Percentiles rank a stretch among this genome's conserved stretches.
These are phyloP conservation scores for Linnaemya vulpina DNA, from an alignment of 2,888 invertebrate genomes.

Conservation along the genomic window DNA sequence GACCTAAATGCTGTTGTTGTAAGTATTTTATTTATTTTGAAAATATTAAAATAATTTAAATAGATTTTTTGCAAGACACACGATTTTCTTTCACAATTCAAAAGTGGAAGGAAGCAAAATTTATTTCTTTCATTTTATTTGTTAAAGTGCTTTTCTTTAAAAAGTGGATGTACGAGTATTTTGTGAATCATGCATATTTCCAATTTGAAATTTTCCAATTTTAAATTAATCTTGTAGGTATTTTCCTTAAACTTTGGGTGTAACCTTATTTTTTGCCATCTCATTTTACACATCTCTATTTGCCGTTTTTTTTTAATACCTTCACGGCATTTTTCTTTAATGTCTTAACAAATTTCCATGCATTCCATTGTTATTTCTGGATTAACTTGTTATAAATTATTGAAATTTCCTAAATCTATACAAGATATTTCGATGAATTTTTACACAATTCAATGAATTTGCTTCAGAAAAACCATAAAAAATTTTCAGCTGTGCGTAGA, in stretches of 20 bases:
- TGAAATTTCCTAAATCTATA: conserved; percentile 16
- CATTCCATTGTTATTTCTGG: conserved; percentile 10
- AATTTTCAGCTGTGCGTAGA: conserved; percentile 79
- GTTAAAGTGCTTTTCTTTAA: neutral
- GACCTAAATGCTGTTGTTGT: conserved; percentile 7
- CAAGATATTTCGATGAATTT: conserved; percentile 16
- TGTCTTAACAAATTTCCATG: conserved; percentile 52
- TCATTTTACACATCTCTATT: conserved; percentile 32
- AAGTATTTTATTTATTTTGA: conserved; percentile 23
- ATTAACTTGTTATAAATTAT: conserved; percentile 11
- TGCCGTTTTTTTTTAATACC: conserved; percentile 27
- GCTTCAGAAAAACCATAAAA: conserved; percentile 58
- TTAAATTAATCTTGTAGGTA: conserved; percentile 5
- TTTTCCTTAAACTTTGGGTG: conserved; percentile 67
- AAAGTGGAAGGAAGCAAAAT: neutral
- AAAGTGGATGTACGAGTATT: too few relatives aligned
- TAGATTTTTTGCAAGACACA: neutral
- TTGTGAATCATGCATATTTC: neutral
- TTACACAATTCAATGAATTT: conserved; percentile 70
- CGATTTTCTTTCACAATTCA: neutral
- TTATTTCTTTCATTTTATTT: neutral
- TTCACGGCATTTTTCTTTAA: conserved; percentile 55
- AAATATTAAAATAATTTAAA: conserved; percentile 7
- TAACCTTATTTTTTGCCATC: conserved; percentile 64
- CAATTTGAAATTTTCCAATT: conserved; percentile 54